phyloP scores from a whole-genome alignment of 2,113 vertebrate genomes.

The Sarotherodon lohbergeri region DNA sequence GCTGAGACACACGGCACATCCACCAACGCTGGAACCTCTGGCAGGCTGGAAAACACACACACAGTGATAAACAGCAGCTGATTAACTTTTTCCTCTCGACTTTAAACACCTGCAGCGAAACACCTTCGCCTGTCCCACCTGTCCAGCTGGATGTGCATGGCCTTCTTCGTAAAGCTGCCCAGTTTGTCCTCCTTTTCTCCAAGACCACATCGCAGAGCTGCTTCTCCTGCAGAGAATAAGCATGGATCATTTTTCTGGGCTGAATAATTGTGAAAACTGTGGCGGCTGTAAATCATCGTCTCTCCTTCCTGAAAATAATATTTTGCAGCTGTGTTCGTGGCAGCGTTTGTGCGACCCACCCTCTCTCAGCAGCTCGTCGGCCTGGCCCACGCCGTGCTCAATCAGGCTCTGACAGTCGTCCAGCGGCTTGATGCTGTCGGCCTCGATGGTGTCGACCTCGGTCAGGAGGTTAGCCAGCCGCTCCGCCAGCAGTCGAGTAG shows the following conservation, averaged over 20 bases:
- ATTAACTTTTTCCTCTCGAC: rapidly evolving
- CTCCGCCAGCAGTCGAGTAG: slow-evolving; percentile 42
- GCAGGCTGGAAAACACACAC: slow-evolving; percentile 76
- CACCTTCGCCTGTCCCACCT: slow-evolving; percentile 72
- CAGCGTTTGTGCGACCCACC: slow-evolving; percentile 8
- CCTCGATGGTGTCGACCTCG: slow-evolving; percentile 61
- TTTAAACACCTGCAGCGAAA: background rate
- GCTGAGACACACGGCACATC: slow-evolving; percentile 94
- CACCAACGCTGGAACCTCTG: slow-evolving; percentile 93
- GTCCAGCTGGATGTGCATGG: slow-evolving; percentile 94
- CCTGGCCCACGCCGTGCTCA: slow-evolving; percentile 63
- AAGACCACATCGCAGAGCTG: slow-evolving; percentile 81
- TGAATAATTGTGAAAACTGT: background rate
- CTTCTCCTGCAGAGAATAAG: slow-evolving; percentile 76
- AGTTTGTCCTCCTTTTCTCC: slow-evolving; percentile 85
- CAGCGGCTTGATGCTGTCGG: slow-evolving; percentile 55
- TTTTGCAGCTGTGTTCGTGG: background rate
- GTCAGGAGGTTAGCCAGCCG: slow-evolving; percentile 39
- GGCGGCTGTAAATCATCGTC: background rate
- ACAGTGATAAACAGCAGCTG: background rate
- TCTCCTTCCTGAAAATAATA: background rate
- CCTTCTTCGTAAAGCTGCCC: slow-evolving; percentile 92
- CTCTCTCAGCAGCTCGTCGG: slow-evolving; percentile 63
- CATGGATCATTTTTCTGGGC: rapidly evolving
- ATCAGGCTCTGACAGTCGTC: slow-evolving; percentile 67